Evolutionary conservation across 2,888 invertebrate genomes (phyloP).

Genomic region (Drosophila nr. perissopoda): DNA sequence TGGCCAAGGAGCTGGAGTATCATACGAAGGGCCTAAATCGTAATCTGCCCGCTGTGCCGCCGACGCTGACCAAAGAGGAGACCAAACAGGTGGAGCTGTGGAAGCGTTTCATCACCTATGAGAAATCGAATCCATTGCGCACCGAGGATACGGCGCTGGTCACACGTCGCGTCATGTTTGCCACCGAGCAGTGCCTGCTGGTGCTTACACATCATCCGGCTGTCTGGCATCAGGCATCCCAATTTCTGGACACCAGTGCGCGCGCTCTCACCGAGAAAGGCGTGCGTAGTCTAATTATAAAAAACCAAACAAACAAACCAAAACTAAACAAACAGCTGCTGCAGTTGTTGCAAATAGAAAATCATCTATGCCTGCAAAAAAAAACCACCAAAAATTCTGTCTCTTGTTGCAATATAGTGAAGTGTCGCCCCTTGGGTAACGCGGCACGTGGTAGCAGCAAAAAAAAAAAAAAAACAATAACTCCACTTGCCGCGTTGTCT

Average conservation of each 20-base stretch:
- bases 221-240: slow-evolving; percentile 99
- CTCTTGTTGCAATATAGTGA: slow-evolving; percentile 57
- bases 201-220: slow-evolving; percentile 99
- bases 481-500: slow-evolving; percentile 82
- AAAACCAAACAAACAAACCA: background rate
- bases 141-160: slow-evolving; percentile 98
- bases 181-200: slow-evolving; percentile 98
- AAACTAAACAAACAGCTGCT: slow-evolving; percentile 15
- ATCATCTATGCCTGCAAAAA: slow-evolving; percentile 28
- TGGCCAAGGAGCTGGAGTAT: slow-evolving; percentile 97
- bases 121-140: slow-evolving; percentile 97
- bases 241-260: slow-evolving; percentile 97
- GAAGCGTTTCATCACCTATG: slow-evolving; percentile 99
- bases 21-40: slow-evolving; percentile 97
- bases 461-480: background rate
- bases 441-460: slow-evolving; percentile 47
- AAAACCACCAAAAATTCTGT: slow-evolving; percentile 45
- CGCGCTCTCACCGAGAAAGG: slow-evolving; percentile 97
- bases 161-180: slow-evolving; percentile 98
- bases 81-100: slow-evolving; percentile 98
- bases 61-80: slow-evolving; percentile 95
- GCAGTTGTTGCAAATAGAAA: slow-evolving; percentile 60
- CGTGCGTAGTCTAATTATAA: slow-evolving; percentile 86
- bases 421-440: slow-evolving; percentile 75
- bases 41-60: slow-evolving; percentile 98